Evolutionary conservation across 1,140 invertebrate genomes (phyloP).

Genomic region (Drosophila jambulina): DNA sequence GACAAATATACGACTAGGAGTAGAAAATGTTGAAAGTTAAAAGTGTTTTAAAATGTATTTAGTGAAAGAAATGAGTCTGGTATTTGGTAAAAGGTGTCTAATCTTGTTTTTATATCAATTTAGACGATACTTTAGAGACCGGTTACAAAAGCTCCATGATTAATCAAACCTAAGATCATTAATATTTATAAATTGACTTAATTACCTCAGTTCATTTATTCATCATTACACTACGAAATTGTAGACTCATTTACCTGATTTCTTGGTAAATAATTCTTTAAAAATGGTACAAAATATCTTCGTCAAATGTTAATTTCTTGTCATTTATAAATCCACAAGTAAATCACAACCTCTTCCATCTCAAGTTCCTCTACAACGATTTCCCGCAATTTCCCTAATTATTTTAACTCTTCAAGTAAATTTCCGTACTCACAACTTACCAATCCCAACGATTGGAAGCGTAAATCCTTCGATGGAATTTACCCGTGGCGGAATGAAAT

Average conservation of each 20-base stretch:
- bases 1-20: slow-evolving; percentile 2
- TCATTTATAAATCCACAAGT: not conserved
- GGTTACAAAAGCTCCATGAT: too few species aligned
- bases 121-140: too few species aligned
- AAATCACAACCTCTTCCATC: not conserved
- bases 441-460: slow-evolving; percentile 10
- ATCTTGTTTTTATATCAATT: too few species aligned
- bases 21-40: not conserved
- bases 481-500: slow-evolving; percentile 8
- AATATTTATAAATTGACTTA: too few species aligned
- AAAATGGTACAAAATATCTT: not conserved
- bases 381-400: slow-evolving; percentile 7
- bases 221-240: not conserved
- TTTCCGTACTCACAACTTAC: slow-evolving; percentile 7
- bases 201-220: not conserved
- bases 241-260: not conserved
- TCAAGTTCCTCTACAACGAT: slow-evolving; percentile 2
- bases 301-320: not conserved
- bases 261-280: not conserved
- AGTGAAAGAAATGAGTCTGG: not conserved
- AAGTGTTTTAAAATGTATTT: not conserved
- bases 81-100: not conserved
- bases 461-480: slow-evolving; percentile 37
- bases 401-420: slow-evolving; percentile 19
- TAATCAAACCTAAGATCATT: too few species aligned